Evolutionary conservation across 2,888 invertebrate species (phyloP).

Genomic region (Coenonympha glycerion): DNA sequence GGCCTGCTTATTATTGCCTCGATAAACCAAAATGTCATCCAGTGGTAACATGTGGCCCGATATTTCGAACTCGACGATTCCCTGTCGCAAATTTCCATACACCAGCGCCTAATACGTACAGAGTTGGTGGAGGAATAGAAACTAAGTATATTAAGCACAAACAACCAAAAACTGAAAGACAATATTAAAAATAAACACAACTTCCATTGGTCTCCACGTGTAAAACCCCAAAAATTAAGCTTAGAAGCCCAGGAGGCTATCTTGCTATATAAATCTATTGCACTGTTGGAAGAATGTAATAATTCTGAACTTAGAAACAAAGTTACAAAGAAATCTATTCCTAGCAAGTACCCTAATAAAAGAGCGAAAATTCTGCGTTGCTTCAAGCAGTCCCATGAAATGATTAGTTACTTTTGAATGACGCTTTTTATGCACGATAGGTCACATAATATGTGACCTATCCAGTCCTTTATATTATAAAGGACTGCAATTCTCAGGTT

Average conservation of each 20-base stretch:
- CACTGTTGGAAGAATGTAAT: slow-evolving; percentile 38
- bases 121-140: slow-evolving; percentile 46
- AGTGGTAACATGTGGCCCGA: slow-evolving; percentile 50
- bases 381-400: slow-evolving; percentile 30
- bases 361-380: slow-evolving; percentile 36
- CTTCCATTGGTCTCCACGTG: slow-evolving; percentile 41
- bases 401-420: background rate
- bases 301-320: slow-evolving; percentile 14
- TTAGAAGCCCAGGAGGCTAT: slow-evolving; percentile 40
- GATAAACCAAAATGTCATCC: slow-evolving; percentile 44
- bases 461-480: too few species aligned
- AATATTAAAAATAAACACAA: slow-evolving; percentile 44
- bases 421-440: background rate
- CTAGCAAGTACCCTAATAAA: slow-evolving; percentile 1
- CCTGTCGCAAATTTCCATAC: slow-evolving; percentile 18
- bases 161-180: slow-evolving; percentile 46
- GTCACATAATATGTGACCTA: too few species aligned
- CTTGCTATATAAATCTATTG: slow-evolving; percentile 44
- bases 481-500: too few species aligned
- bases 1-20: slow-evolving; percentile 47
- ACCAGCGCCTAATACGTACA: slow-evolving; percentile 56
- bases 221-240: slow-evolving; percentile 32
- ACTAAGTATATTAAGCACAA: slow-evolving; percentile 48
- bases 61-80: slow-evolving; percentile 47
- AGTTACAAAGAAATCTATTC: slow-evolving; percentile 5